Conservation (phyloP, 2,797 vertebrate species). For the Semotilus atromaculatus region DNA sequence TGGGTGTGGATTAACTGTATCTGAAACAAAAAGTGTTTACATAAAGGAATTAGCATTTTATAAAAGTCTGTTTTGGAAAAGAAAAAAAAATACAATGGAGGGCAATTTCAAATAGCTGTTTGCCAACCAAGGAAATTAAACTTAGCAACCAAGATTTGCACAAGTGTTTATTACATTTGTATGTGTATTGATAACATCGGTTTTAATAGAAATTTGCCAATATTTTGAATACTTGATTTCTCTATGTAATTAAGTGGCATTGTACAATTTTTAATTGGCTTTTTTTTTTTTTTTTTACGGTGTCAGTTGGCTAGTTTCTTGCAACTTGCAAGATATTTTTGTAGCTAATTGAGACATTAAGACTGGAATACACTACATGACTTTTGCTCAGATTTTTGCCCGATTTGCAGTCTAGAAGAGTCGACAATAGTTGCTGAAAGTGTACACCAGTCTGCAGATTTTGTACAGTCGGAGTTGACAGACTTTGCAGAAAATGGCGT, state of each 20-base stretch:
- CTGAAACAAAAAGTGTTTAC: conserved; percentile 19
- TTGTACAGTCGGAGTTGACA: neutral
- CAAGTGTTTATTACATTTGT: neutral
- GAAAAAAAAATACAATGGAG: neutral
- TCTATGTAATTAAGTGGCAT: neutral
- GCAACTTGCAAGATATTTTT: neutral
- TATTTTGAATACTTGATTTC: neutral
- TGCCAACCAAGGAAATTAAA: neutral
- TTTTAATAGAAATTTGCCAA: neutral
- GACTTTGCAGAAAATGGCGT: neutral
- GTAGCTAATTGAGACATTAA: neutral
- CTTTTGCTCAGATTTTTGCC: neutral
- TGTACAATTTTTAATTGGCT: neutral
- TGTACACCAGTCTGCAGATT: neutral
- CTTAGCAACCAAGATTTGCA: neutral
- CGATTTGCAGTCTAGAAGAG: neutral
- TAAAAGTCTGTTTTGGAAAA: neutral
- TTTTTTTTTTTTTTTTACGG: neutral
- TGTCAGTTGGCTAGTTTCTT: neutral
- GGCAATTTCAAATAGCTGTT: neutral
- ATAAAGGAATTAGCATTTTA: neutral
- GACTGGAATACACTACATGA: neutral
- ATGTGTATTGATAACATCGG: neutral
- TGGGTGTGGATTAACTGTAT: conserved; percentile 29
- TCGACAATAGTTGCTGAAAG: neutral